Percentiles rank a stretch among this genome's conserved stretches.
Conservation (phyloP, 2,797 vertebrate genomes). For the Holocentrus rufus region DNA sequence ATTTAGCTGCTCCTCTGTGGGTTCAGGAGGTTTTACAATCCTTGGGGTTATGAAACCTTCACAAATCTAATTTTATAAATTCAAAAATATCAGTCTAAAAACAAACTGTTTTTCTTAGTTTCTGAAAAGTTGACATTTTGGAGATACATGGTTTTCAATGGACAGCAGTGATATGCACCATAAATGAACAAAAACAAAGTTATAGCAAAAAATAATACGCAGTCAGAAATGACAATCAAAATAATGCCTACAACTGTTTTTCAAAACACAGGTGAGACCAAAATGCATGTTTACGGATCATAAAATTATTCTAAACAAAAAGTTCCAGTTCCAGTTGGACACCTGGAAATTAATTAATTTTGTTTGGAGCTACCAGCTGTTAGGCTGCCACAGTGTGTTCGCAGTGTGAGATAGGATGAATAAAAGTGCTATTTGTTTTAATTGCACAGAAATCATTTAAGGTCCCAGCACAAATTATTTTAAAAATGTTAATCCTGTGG, state of each 20-base stretch:
- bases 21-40: no score
- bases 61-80: no score
- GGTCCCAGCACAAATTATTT: slow-evolving; percentile 24
- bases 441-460: neutral
- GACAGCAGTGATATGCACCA: neutral
- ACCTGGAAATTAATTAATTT: neutral
- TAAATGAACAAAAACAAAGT: slow-evolving; percentile 5
- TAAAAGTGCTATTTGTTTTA: neutral
- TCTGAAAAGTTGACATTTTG: no score
- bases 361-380: neutral
- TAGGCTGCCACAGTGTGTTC: neutral
- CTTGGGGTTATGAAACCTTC: no score
- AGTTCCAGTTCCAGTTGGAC: no score
- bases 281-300: no score
- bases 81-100: no score
- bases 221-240: neutral
- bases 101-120: no score
- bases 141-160: no score
- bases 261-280: no score
- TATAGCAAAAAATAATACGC: neutral
- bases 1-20: no score
- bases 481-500: slow-evolving; percentile 32
- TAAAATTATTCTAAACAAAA: no score
- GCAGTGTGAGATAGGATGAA: slow-evolving; percentile 1
- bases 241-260: neutral